These are phyloP conservation scores for Nothoprocta perdicaria DNA, from an alignment of 2,113 vertebrate species.

Conservation along the genomic window DNA sequence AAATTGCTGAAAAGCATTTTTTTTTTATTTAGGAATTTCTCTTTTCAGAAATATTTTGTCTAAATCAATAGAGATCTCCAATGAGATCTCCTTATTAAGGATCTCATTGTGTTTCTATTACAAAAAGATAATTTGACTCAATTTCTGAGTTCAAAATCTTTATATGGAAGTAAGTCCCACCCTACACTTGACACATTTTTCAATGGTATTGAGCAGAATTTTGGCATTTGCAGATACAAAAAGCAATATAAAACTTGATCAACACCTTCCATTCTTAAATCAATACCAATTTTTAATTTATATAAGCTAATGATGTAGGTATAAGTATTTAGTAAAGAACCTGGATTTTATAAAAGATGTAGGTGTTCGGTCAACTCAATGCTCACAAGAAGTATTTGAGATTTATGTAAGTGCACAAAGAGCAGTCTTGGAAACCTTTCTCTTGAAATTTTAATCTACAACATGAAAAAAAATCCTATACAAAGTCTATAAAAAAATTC, in stretches of 20 bases:
- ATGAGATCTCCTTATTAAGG: neutral
- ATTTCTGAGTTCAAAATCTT: neutral
- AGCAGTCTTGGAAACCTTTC: neutral
- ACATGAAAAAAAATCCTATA: fast-evolving
- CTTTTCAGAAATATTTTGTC: neutral
- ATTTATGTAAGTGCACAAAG: neutral
- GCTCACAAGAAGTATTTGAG: neutral
- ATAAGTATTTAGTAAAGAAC: neutral
- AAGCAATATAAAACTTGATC: neutral
- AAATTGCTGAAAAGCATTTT: neutral
- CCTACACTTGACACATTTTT: neutral
- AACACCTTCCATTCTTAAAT: neutral
- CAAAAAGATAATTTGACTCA: neutral
- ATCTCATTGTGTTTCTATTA: neutral
- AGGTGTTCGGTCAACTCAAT: neutral
- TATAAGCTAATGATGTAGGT: neutral
- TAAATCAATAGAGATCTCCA: neutral
- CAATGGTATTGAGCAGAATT: neutral
- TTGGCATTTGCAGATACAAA: neutral
- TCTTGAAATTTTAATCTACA: neutral
- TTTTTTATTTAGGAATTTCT: neutral
- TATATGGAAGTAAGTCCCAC: neutral
- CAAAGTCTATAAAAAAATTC: neutral
- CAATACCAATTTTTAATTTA: neutral
- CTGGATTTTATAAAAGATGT: neutral